A percentile compares a stretch with the other conserved stretches of the same genome.
Evolutionary conservation across 2,797 vertebrate species (phyloP).

Genomic region (Halcyon leucocephala): DNA sequence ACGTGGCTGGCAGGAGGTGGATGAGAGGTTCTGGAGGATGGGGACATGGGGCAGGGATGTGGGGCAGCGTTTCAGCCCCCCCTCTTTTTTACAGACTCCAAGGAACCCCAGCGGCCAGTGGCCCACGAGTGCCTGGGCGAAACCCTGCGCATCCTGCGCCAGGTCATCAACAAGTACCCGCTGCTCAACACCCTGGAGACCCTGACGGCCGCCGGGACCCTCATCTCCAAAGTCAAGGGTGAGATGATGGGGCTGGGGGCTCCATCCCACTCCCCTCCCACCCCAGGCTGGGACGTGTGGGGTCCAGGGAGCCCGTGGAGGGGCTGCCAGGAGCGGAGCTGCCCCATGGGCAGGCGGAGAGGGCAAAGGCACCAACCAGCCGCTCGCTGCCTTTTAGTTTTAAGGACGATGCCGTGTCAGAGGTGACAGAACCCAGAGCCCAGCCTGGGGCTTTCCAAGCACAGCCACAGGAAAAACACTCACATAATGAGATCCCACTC

Average conservation of each 20-base stretch:
- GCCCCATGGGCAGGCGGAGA: fast-evolving
- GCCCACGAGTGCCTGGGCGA: slow-evolving; percentile 94
- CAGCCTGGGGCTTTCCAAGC: not conserved
- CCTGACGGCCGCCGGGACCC: slow-evolving; percentile 92
- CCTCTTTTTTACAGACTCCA: slow-evolving; percentile 80
- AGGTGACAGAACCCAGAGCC: not conserved
- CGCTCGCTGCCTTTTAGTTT: not conserved
- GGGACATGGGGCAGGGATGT: not conserved
- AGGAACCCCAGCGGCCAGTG: slow-evolving; percentile 84
- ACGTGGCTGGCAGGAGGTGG: not conserved
- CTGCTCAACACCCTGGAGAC: slow-evolving; percentile 96
- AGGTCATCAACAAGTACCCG: slow-evolving; percentile 92
- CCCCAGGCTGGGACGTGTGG: fast-evolving
- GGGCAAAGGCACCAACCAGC: fast-evolving
- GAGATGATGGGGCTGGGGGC: not conserved
- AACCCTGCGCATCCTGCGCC: slow-evolving; percentile 90
- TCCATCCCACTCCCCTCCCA: not conserved
- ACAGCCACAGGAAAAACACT: not conserved
- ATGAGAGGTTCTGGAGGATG: not conserved
- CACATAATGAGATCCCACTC: not conserved
- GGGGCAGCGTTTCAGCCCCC: not conserved
- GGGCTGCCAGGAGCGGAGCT: fast-evolving
- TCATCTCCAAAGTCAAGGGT: slow-evolving; percentile 98
- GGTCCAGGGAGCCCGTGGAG: fast-evolving
- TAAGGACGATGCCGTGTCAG: not conserved